Evolutionary conservation across 2,888 invertebrate genomes (phyloP).

Genomic region (Nomada ferruginata): DNA sequence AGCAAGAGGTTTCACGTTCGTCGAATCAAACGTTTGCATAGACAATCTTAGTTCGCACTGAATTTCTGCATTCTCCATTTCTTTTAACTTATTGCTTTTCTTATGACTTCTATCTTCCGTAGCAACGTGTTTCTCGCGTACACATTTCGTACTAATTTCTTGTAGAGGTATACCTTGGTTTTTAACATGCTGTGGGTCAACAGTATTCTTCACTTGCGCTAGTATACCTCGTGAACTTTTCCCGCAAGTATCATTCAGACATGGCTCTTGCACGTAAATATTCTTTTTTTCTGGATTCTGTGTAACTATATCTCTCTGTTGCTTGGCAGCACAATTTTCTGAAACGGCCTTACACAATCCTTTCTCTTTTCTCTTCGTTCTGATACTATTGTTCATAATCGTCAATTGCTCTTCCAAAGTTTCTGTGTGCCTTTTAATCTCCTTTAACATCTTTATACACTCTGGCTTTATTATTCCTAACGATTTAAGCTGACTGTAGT

Average conservation of each 20-base stretch:
- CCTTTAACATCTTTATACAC: constrained; percentile 57
- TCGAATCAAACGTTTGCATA: background rate
- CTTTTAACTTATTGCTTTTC: background rate
- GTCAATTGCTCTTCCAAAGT: constrained; percentile 64
- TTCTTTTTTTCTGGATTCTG: constrained; percentile 52
- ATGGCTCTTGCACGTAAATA: constrained; percentile 31
- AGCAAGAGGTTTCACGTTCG: background rate
- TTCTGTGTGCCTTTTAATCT: constrained; percentile 67
- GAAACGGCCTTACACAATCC: background rate
- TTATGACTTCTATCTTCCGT: background rate
- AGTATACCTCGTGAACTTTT: background rate
- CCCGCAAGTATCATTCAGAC: background rate
- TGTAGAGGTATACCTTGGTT: background rate
- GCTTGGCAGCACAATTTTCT: background rate
- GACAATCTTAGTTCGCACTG: background rate
- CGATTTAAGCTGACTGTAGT: background rate
- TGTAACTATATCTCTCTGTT: constrained; percentile 30
- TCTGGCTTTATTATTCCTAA: constrained; percentile 16
- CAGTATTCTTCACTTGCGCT: background rate
- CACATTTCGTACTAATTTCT: background rate
- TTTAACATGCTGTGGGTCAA: background rate
- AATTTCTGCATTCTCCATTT: background rate
- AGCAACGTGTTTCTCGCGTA: background rate
- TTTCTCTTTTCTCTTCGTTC: constrained; percentile 7
- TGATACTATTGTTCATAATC: constrained; percentile 61